phyloP scores from a whole-genome alignment of 2,113 vertebrate genomes.

The Boleophthalmus pectinirostris region DNA sequence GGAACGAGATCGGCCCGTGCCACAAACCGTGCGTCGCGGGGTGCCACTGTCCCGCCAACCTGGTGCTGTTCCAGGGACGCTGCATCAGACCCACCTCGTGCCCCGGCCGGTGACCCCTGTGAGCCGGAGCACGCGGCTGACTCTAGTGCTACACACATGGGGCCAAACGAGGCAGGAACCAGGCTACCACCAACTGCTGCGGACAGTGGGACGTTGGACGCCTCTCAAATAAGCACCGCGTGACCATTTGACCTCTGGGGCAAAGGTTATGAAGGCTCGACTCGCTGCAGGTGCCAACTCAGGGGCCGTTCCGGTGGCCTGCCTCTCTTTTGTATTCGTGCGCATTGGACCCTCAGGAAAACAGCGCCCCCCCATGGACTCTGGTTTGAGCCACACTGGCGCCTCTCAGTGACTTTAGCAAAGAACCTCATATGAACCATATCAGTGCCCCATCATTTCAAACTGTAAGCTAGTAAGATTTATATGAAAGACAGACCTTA shows the following conservation, averaged over 20 bases:
- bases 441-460: constrained; percentile 53
- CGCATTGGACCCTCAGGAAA: constrained; percentile 31
- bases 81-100: constrained; percentile 95
- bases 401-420: constrained; percentile 12
- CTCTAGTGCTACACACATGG: constrained; percentile 35
- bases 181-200: constrained; percentile 7
- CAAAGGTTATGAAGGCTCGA: constrained; percentile 19
- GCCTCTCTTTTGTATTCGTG: background rate
- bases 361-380: constrained; percentile 28
- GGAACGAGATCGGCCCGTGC: constrained; percentile 96
- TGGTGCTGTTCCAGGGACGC: constrained; percentile 89
- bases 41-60: constrained; percentile 93
- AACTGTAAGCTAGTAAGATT: constrained; percentile 81
- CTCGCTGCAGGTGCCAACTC: constrained; percentile 25
- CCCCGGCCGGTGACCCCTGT: constrained; percentile 88
- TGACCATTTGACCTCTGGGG: background rate
- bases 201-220: constrained; percentile 6
- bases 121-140: constrained; percentile 48
- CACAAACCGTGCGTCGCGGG: constrained; percentile 90
- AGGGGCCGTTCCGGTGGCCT: constrained; percentile 17
- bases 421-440: constrained; percentile 20
- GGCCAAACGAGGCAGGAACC: constrained; percentile 23
- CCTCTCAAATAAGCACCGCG: background rate
- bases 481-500: constrained; percentile 72
- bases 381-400: constrained; percentile 41